Percentiles rank a stretch among this genome's conserved stretches.
phyloP scores from a whole-genome alignment of 1,140 invertebrate genomes.

The Chrysomallon squamiferum region DNA sequence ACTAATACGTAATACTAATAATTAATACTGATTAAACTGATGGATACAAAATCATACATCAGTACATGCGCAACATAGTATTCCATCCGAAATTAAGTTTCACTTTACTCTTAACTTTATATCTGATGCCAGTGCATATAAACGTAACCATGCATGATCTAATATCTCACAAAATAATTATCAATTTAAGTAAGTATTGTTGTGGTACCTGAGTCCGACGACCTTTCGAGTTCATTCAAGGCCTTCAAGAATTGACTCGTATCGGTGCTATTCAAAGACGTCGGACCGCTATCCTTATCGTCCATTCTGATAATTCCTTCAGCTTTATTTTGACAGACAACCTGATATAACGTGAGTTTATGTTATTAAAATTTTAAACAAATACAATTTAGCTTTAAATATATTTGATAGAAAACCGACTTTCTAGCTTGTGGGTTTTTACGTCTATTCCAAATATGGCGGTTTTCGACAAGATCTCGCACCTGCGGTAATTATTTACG shows the following conservation, averaged over 20 bases:
- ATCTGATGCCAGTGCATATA: too few species aligned
- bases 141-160: too few species aligned
- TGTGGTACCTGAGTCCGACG: too few species aligned
- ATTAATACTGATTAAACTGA: too few species aligned
- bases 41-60: too few species aligned
- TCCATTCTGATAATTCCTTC: constrained; percentile 3
- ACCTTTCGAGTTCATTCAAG: neutral
- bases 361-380: neutral
- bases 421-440: constrained; percentile 10
- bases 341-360: neutral
- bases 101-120: too few species aligned
- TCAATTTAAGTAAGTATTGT: too few species aligned
- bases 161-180: too few species aligned
- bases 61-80: too few species aligned
- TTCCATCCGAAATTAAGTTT: too few species aligned
- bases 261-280: constrained; percentile 26
- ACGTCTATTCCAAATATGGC: constrained; percentile 22
- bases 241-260: constrained; percentile 23
- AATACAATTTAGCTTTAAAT: neutral
- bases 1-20: too few species aligned
- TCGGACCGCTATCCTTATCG: constrained; percentile 5
- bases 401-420: constrained; percentile 7
- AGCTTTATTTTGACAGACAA: neutral
- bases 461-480: constrained; percentile 15
- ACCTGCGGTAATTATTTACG: neutral